Conservation (phyloP, 2,888 invertebrate species). For the Cataglyphis livida region DNA sequence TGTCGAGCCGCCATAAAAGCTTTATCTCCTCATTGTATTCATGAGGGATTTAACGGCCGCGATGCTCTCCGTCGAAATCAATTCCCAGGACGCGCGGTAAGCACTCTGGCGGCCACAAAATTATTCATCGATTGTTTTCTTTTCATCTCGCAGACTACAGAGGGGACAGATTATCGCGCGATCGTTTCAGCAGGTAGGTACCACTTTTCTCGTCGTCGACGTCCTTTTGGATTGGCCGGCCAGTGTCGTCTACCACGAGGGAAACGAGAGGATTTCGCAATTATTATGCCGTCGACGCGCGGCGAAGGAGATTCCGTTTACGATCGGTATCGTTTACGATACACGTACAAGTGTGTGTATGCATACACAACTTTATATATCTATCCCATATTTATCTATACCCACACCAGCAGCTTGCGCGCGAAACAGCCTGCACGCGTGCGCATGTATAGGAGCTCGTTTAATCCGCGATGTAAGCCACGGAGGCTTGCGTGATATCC, state of each 20-base stretch:
- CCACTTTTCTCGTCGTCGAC: constrained; percentile 44
- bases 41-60: constrained; percentile 36
- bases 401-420: constrained; percentile 11
- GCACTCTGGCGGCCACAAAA: constrained; percentile 60
- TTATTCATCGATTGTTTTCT: constrained; percentile 75
- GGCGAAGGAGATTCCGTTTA: constrained; percentile 64
- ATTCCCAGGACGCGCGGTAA: constrained; percentile 52
- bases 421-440: constrained; percentile 33
- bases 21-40: constrained; percentile 59
- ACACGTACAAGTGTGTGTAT: background rate
- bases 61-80: constrained; percentile 61
- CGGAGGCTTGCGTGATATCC: constrained; percentile 71
- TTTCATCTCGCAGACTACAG: constrained; percentile 63
- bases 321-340: constrained; percentile 64
- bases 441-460: constrained; percentile 51
- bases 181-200: constrained; percentile 56
- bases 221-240: constrained; percentile 44
- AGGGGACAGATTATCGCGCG: constrained; percentile 61
- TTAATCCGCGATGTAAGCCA: constrained; percentile 73
- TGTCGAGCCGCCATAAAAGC: constrained; percentile 39
- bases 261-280: constrained; percentile 56
- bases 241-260: constrained; percentile 2
- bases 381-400: constrained; percentile 16
- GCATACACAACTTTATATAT: background rate
- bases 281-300: constrained; percentile 71